phyloP scores from a whole-genome alignment of 2,113 vertebrate species.

The Thamnophis sirtalis region DNA sequence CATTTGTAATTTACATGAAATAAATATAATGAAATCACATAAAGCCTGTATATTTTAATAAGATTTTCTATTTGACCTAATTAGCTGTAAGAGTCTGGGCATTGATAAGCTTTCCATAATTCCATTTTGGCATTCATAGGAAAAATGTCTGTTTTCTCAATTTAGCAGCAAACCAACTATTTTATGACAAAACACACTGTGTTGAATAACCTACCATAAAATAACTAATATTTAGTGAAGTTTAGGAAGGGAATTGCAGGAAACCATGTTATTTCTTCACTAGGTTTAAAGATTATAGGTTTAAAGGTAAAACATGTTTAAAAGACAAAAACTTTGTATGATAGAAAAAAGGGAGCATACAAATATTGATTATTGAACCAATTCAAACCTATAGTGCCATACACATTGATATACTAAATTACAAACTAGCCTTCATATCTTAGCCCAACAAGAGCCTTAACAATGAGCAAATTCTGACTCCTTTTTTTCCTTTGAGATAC shows the following conservation, averaged over 20 bases:
- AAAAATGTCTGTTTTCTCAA: neutral
- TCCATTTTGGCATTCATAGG: constrained; percentile 10
- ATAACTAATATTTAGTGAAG: neutral
- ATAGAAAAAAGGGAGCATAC: neutral
- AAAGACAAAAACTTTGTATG: neutral
- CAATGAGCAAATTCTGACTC: neutral
- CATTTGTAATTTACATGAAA: constrained; percentile 2
- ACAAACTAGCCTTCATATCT: neutral
- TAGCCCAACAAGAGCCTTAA: neutral
- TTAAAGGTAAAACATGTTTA: neutral
- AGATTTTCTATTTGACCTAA: constrained; percentile 35
- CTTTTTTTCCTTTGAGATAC: neutral
- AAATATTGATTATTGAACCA: neutral
- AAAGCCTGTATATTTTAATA: neutral
- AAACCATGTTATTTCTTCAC: too few relatives aligned
- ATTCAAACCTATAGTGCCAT: neutral
- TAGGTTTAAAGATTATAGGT: neutral
- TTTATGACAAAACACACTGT: neutral
- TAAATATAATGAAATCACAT: constrained; percentile 27
- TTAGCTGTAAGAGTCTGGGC: constrained; percentile 23
- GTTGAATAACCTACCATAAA: neutral
- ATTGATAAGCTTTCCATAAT: constrained; percentile 24
- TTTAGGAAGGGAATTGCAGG: neutral
- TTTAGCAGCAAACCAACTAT: neutral
- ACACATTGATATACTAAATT: neutral